Evolutionary conservation across 2,113 vertebrate genomes (phyloP).

Genomic region (Ictidomys tridecemlineatus): DNA sequence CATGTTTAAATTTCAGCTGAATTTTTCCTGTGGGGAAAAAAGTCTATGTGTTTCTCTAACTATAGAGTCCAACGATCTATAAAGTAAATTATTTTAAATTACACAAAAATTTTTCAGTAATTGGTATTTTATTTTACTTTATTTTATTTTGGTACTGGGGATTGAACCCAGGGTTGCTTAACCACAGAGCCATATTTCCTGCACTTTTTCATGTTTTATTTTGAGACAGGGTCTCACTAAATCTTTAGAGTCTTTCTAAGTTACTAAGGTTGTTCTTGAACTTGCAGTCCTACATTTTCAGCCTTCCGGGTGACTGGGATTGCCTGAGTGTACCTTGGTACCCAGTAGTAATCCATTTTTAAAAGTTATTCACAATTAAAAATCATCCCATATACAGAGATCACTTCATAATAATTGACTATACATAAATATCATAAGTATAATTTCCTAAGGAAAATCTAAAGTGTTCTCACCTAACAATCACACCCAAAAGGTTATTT

Average conservation of each 20-base stretch:
- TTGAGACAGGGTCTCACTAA: no score
- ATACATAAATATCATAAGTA: not conserved
- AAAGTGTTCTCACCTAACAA: not conserved
- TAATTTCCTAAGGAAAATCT: not conserved
- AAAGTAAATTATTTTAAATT: constrained; percentile 19
- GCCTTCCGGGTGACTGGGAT: no score
- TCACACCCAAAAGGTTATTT: not conserved
- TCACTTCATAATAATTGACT: not conserved
- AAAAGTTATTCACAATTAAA: not conserved
- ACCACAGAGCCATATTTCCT: no score
- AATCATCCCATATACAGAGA: not conserved
- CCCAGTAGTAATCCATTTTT: not conserved
- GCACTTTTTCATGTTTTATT: no score
- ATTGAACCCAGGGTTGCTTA: no score
- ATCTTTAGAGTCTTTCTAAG: no score
- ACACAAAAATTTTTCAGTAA: not conserved
- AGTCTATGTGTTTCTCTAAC: not conserved
- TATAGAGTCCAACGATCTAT: not conserved
- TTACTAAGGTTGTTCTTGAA: no score
- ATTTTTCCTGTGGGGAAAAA: constrained; percentile 23
- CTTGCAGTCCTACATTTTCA: no score
- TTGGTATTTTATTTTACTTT: no score
- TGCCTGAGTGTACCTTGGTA: fast-evolving
- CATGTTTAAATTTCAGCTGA: not conserved
- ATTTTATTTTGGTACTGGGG: no score